phyloP scores from a whole-genome alignment of 2,113 vertebrate species.

The Xerus inauris region DNA sequence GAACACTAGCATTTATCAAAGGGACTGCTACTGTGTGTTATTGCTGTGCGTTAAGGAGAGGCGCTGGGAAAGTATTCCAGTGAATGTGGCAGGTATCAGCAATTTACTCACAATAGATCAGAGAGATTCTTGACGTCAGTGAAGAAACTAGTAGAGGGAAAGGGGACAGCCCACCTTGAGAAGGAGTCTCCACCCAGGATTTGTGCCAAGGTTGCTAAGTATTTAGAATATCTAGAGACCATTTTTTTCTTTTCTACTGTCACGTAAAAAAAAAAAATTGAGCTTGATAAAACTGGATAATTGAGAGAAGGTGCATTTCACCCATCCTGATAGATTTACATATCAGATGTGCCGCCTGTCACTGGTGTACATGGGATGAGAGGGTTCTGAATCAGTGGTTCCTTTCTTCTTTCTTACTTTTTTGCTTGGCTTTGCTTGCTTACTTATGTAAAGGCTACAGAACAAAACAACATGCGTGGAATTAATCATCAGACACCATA shows the following conservation, averaged over 20 bases:
- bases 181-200: too few species aligned
- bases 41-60: not conserved
- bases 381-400: not conserved
- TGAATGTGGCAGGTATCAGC: not conserved
- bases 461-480: not conserved
- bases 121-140: not conserved
- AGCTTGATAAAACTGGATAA: not conserved
- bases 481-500: conserved; percentile 53
- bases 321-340: not conserved
- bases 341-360: not conserved
- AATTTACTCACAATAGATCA: not conserved
- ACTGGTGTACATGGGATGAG: not conserved
- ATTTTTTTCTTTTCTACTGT: not conserved
- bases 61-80: not conserved
- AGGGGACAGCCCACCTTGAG: too few species aligned
- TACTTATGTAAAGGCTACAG: not conserved
- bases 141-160: not conserved
- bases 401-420: not conserved
- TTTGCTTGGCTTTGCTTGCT: not conserved
- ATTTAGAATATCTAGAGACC: not conserved
- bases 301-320: not conserved
- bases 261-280: not conserved
- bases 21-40: not conserved
- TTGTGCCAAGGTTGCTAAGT: not conserved
- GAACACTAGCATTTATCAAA: not conserved